Percentiles rank a stretch among this genome's conserved stretches.
These are phyloP conservation scores for Pedionomus torquatus DNA, from an alignment of 2,113 vertebrate species.

Conservation along the genomic window DNA sequence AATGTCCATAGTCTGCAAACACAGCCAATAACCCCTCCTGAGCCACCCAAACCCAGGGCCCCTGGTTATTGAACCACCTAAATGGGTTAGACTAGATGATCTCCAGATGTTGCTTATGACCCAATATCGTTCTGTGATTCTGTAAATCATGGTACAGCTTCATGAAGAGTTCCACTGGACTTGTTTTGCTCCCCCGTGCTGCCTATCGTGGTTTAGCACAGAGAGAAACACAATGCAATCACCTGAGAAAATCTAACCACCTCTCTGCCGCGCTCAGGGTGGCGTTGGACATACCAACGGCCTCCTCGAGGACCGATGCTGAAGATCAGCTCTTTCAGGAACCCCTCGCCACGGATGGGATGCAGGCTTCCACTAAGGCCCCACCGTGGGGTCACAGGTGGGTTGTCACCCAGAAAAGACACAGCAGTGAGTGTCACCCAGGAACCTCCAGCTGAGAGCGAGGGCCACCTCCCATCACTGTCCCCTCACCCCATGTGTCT, in stretches of 20 bases:
- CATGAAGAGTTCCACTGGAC: background rate
- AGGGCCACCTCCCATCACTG: fast-evolving
- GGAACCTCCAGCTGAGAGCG: background rate
- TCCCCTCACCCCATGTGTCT: fast-evolving
- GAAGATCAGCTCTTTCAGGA: background rate
- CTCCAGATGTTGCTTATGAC: no score
- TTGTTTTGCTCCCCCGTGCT: background rate
- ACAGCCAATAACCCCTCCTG: background rate
- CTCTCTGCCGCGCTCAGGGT: background rate
- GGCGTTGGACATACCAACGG: fast-evolving
- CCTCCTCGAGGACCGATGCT: background rate
- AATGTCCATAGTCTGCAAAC: background rate
- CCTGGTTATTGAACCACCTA: background rate
- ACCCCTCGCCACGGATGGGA: background rate
- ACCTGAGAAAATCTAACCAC: background rate
- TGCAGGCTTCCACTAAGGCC: background rate
- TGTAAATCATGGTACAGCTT: background rate
- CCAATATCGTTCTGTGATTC: no score
- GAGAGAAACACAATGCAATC: background rate
- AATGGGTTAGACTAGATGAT: no score
- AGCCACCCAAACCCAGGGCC: background rate
- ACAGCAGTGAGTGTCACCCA: fast-evolving
- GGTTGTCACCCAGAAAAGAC: fast-evolving
- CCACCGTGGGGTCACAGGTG: fast-evolving
- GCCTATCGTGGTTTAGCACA: background rate